These are phyloP conservation scores for Sinohyriopsis cumingii DNA, from an alignment of 2,888 invertebrate genomes.

Conservation along the genomic window DNA sequence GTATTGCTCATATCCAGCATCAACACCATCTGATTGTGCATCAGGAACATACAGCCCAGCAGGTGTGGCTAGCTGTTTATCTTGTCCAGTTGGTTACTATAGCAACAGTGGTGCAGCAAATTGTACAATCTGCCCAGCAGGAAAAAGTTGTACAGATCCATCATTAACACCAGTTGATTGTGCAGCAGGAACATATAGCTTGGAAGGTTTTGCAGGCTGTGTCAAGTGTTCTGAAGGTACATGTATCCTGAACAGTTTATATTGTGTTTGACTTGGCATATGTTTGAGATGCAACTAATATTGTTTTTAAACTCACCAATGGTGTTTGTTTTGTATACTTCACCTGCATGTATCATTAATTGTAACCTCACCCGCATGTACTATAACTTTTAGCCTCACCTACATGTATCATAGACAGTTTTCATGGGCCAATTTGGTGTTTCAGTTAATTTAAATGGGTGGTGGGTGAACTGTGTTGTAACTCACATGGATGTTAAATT, in stretches of 20 bases:
- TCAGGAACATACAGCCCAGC: slow-evolving; percentile 14
- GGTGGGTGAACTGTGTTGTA: too few species aligned
- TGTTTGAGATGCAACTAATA: too few species aligned
- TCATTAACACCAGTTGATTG: slow-evolving; percentile 19
- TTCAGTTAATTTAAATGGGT: too few species aligned
- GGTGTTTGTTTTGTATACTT: too few species aligned
- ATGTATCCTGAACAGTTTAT: slow-evolving; percentile 15
- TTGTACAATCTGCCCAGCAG: slow-evolving; percentile 59
- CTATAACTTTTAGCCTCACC: too few species aligned
- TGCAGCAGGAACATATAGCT: slow-evolving; percentile 36
- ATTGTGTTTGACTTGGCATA: too few species aligned
- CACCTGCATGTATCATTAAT: too few species aligned
- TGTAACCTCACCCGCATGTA: too few species aligned
- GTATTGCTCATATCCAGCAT: slow-evolving; percentile 4
- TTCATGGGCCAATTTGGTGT: too few species aligned
- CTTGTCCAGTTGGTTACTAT: slow-evolving; percentile 40
- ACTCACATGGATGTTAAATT: too few species aligned
- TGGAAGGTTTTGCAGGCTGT: slow-evolving; percentile 26
- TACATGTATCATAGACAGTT: too few species aligned
- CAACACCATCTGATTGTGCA: slow-evolving; percentile 2
- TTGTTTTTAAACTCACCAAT: too few species aligned
- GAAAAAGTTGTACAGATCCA: slow-evolving; percentile 46
- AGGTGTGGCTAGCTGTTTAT: slow-evolving; percentile 20
- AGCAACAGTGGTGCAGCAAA: slow-evolving; percentile 35
- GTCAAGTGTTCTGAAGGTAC: slow-evolving; percentile 35